Base-by-base conservation (phyloP, 2,113 vertebrate species). In the Cichladusa arquata region DNA sequence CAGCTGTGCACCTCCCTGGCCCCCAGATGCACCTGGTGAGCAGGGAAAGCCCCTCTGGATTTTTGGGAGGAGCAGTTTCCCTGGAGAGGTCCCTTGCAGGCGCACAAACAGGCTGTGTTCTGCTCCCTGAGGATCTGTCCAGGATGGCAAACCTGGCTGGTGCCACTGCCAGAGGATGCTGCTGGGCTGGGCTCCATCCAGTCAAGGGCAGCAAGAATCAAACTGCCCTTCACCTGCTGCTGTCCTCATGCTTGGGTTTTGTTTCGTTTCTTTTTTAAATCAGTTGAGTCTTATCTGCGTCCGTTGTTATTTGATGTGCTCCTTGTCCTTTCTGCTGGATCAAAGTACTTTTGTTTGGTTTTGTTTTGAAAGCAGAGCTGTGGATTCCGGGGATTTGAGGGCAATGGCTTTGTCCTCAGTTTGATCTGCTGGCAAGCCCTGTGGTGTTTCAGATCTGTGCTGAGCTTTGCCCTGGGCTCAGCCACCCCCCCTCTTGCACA, bases 381-480 rank as follows among this genome's bases (percentile, higher is more conserved):
- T 14, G 44, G 25, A 2, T 11, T 22, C 36, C 5, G 0, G 4
- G 17, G 12, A 5, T 9, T 56, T 19, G 11, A 6, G 61, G 19
- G 48, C 33, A 8, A 0, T 1, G 25, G 25, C 3, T 38, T 62
- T 34, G 4, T n/a, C 5, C 17, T 73, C 12, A 1, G 42, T 2
- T 6, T 3, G 42, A 25, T 13, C 38, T 58, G 48, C 74, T 38
- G 53, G 69, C 22, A 51, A 14, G 7, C 17, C 19, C n/a, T 28
- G 34, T 7, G 6, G 26, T 6, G 2, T 36, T 51, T 20, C 51
- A 29, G 24, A 25, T 28, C 62, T 19, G 51, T 29, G 69, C 44
- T 2, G 60, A 48, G 69, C 9, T 6, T 7, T 56, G 29, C 19
- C 16, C 48, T 3, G 0, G n/a, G 29, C 0, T 33, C 76, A 26